A percentile compares a stretch with the other conserved stretches of the same genome.
phyloP scores from a whole-genome alignment of 1,140 invertebrate species.

The Lordiphosa clarofinis region DNA sequence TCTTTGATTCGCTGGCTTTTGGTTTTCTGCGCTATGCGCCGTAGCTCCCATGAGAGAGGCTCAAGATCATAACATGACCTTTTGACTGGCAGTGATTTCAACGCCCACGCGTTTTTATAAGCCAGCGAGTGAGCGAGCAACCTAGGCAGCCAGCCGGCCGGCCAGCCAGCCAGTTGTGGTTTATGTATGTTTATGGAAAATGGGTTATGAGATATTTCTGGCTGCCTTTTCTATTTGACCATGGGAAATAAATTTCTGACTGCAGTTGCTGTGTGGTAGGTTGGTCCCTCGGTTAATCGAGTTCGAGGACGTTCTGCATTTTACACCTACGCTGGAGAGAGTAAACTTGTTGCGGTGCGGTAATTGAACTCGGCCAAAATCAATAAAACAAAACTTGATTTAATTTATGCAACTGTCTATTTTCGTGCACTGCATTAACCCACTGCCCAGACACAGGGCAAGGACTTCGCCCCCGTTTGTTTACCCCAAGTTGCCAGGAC shows the following conservation, averaged over 20 bases:
- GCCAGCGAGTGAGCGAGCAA: neutral
- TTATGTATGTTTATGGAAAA: conserved; percentile 76
- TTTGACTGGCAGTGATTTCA: conserved; percentile 78
- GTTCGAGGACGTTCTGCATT: conserved; percentile 60
- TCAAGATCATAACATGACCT: conserved; percentile 78
- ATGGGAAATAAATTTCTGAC: conserved; percentile 70
- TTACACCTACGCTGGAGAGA: conserved; percentile 59
- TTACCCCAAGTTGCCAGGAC: conserved; percentile 44
- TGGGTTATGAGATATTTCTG: conserved; percentile 76
- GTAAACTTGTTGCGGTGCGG: conserved; percentile 55
- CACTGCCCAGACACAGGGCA: conserved; percentile 64
- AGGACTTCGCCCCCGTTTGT: conserved; percentile 56
- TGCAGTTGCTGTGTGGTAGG: conserved; percentile 21
- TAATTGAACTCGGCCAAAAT: conserved; percentile 46
- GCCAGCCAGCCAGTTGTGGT: conserved; percentile 46
- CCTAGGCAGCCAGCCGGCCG: too few relatives aligned
- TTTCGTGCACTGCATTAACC: conserved; percentile 45
- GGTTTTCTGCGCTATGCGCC: conserved; percentile 12
- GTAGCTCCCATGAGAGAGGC: conserved; percentile 53
- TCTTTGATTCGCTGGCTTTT: conserved; percentile 21
- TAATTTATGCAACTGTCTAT: conserved; percentile 30
- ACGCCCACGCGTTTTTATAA: conserved; percentile 62
- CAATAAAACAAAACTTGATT: conserved; percentile 34
- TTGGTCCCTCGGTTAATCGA: conserved; percentile 59
- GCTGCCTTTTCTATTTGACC: conserved; percentile 73